A percentile compares a stretch with the other conserved stretches of the same genome.
Evolutionary conservation across 1,140 invertebrate genomes (phyloP).

Genomic region (Drosophila truncata): DNA sequence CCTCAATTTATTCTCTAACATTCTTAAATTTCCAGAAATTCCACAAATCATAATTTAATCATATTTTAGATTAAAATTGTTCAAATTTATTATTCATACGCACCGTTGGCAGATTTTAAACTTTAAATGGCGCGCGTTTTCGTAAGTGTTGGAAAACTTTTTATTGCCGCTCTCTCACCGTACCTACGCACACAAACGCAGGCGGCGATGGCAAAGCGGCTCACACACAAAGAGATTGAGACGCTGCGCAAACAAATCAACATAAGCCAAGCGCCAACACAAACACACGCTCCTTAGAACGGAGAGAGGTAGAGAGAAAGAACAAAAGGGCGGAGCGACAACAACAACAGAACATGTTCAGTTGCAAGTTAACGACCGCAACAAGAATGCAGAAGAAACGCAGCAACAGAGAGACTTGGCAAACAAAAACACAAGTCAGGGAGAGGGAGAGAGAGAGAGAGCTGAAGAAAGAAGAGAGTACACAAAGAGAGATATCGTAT

Average conservation of each 20-base stretch:
- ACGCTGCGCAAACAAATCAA: constrained; percentile 52
- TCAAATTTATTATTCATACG: constrained; percentile 57
- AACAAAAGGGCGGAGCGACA: constrained; percentile 11
- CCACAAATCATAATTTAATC: constrained; percentile 19
- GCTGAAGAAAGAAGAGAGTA: constrained; percentile 17
- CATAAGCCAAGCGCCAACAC: constrained; percentile 45
- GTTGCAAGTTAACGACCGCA: constrained; percentile 77
- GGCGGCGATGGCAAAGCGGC: constrained; percentile 45
- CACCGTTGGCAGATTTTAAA: constrained; percentile 49
- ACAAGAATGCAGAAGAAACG: constrained; percentile 66
- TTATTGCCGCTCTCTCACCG: constrained; percentile 3
- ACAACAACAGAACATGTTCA: constrained; percentile 64
- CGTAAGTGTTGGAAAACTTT: constrained; percentile 60
- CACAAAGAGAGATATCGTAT: neutral
- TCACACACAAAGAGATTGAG: constrained; percentile 46
- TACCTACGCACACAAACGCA: constrained; percentile 4
- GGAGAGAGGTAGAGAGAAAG: constrained; percentile 13
- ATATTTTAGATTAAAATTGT: too few species aligned
- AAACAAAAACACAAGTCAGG: constrained; percentile 47
- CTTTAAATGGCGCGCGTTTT: constrained; percentile 42
- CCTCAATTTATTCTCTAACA: too few species aligned
- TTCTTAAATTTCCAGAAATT: too few species aligned
- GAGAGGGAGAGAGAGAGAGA: constrained; percentile 17
- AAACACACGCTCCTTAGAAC: constrained; percentile 31
- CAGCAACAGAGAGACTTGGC: constrained; percentile 52